Base-by-base conservation (phyloP, 2,797 vertebrate genomes). In the Hirundo rustica region DNA sequence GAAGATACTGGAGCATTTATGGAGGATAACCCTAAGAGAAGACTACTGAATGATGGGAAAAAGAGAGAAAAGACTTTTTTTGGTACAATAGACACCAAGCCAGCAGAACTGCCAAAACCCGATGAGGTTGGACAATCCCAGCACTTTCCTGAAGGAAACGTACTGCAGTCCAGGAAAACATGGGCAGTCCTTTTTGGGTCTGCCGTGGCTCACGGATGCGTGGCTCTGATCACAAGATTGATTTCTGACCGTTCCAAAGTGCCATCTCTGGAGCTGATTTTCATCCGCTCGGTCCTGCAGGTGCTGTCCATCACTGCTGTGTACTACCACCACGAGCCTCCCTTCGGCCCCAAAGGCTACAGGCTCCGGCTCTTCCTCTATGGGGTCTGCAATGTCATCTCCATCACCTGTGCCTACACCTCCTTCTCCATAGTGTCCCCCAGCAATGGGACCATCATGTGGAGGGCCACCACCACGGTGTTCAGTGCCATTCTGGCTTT, bases 321-420 rank as follows among this genome's bases (percentile, higher is more conserved):
- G 18, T 98, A 98, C 92, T 98, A 99, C 77, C 98, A 98, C 88
- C 98, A 98, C 1, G 99, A 99, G 97, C 98, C 98, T 19, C 99
- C 99, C 26, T 99, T 99, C 3, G 99, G 99, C 77, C 99, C 99
- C 26, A 97, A 97, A 73, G 99, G 99, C 76, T 98, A 98, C 96
- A 98, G 99, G 64, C 96, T 99, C 36, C 98, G 98, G 23, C 98
- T 99, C 34, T 98, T 99, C 97, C 98, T 99, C 88, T 99, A 99
- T 1, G 99, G 99, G 42, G 90, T 99, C 11, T 98, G 98, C 96
- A 99, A 99, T 40, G 99, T 99, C 51, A 98, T 99, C 87, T 99
- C 99, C 50, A 99, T 99, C 95, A 99, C 99, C 66, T 99, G 99
- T 92, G 99, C 99, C 85, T 99, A 99, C 80, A 98, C 99, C 7